A percentile compares a stretch with the other conserved stretches of the same genome.
phyloP scores from a whole-genome alignment of 2,888 invertebrate genomes.

The Habroteleia sp. region DNA sequence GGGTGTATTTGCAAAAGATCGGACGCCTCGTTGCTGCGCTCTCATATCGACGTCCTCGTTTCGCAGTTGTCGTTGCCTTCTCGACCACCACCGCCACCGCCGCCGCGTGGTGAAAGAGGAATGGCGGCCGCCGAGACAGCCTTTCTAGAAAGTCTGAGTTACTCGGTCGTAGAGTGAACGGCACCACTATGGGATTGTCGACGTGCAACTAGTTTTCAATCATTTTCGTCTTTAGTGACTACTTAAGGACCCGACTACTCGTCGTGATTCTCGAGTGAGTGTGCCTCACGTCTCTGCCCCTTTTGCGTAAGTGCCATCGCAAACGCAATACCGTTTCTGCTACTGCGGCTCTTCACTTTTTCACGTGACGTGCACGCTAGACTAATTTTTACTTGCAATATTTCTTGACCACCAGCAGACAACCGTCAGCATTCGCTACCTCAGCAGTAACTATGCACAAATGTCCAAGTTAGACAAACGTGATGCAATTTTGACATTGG shows the following conservation, averaged over 20 bases:
- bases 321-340: neutral
- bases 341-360: neutral
- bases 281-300: conserved; percentile 8
- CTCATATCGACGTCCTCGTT: conserved; percentile 53
- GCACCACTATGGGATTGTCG: no score
- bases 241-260: neutral
- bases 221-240: no score
- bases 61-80: conserved; percentile 46
- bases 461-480: no score
- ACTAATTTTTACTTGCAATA: neutral
- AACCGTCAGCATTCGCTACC: no score
- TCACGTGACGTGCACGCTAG: conserved; percentile 15
- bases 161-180: conserved; percentile 3
- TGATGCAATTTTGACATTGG: no score
- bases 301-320: conserved; percentile 11
- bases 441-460: no score
- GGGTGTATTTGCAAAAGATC: conserved; percentile 11
- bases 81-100: conserved; percentile 11
- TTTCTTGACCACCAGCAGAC: no score
- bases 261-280: conserved; percentile 23
- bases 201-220: no score
- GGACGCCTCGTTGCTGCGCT: conserved; percentile 14
- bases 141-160: conserved; percentile 12
- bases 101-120: conserved; percentile 48
- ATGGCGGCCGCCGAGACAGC: conserved; percentile 36